Evolutionary conservation across 2,113 vertebrate species (phyloP).

Genomic region (Cnemophilus loriae): DNA sequence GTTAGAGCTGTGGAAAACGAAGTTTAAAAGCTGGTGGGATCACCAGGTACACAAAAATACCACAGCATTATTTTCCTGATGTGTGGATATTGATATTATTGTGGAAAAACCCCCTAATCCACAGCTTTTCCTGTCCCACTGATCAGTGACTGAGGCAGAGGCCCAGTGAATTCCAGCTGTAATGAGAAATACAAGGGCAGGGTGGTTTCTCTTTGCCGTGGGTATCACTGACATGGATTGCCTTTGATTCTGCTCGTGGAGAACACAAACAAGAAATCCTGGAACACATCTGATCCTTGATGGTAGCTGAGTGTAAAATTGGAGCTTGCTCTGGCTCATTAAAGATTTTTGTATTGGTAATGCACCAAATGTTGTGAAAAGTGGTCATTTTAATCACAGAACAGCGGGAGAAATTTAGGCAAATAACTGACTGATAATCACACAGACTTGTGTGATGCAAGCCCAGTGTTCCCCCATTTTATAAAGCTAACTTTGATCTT

Average conservation of each 20-base stretch:
- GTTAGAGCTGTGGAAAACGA: neutral
- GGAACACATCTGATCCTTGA: neutral
- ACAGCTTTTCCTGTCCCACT: neutral
- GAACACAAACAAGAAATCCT: slow-evolving; percentile 13
- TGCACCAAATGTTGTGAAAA: neutral
- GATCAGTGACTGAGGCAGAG: slow-evolving; percentile 1
- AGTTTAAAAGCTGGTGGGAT: neutral
- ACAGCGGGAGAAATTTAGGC: neutral
- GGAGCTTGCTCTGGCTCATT: neutral
- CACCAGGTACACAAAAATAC: neutral
- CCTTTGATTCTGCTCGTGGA: neutral
- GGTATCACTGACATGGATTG: neutral
- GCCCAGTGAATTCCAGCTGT: neutral
- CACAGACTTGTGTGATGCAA: neutral
- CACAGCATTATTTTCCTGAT: neutral
- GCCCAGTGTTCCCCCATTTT: neutral
- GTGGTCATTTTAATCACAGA: neutral
- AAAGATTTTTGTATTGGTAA: neutral
- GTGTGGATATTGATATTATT: neutral
- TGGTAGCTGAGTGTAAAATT: neutral
- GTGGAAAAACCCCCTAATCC: neutral
- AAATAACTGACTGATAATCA: neutral
- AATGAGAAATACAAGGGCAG: neutral
- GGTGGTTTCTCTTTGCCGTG: neutral
- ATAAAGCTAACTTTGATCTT: neutral